phyloP scores from a whole-genome alignment of 2,888 invertebrate genomes.

The Heteromurus nitidus region DNA sequence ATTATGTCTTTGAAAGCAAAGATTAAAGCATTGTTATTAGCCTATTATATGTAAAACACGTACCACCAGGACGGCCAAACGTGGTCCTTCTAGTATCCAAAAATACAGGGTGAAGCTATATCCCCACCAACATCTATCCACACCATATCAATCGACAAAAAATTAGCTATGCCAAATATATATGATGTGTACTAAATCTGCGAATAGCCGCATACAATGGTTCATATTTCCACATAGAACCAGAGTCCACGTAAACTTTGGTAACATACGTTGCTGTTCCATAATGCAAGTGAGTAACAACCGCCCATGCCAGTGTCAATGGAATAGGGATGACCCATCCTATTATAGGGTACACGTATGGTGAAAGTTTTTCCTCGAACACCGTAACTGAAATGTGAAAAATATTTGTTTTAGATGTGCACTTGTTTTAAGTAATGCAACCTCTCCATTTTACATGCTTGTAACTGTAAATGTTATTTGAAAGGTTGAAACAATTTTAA shows the following conservation, averaged over 20 bases:
- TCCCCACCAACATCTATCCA: constrained; percentile 87
- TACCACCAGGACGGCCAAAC: constrained; percentile 87
- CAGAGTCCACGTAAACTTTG: too few relatives aligned
- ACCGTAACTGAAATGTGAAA: constrained; percentile 78
- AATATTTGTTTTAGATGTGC: too few relatives aligned
- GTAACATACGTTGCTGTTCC: constrained; percentile 77
- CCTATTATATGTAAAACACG: too few relatives aligned
- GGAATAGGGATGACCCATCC: constrained; percentile 87
- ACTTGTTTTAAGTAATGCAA: too few relatives aligned
- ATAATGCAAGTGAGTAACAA: constrained; percentile 79
- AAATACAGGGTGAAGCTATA: constrained; percentile 88
- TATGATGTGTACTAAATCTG: too few relatives aligned
- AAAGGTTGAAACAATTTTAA: background rate
- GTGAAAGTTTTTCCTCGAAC: constrained; percentile 82
- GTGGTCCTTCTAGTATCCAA: constrained; percentile 94
- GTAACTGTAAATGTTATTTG: background rate
- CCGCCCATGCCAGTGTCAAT: constrained; percentile 83
- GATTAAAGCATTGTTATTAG: too few relatives aligned
- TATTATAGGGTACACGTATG: constrained; percentile 80
- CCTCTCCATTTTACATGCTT: too few relatives aligned
- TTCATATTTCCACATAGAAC: too few relatives aligned
- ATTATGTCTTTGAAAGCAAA: too few relatives aligned
- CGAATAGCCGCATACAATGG: too few relatives aligned
- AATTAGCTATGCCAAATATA: too few relatives aligned
- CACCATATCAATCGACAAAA: too few relatives aligned